Conservation (phyloP, 2,797 vertebrate genomes). For the Limnodromus scolopaceus region DNA sequence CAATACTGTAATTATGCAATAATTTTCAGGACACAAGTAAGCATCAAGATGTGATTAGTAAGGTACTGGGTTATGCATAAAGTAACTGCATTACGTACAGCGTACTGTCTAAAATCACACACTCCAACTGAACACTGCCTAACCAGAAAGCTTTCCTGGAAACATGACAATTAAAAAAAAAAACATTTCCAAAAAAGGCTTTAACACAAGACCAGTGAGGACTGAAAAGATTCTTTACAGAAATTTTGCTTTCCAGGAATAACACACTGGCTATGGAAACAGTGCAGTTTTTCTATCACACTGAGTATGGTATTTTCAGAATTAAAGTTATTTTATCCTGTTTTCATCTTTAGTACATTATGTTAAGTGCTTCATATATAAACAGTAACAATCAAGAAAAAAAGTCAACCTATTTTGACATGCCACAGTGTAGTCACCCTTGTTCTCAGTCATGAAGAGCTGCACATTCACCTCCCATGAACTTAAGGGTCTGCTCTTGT, state of each 20-base stretch:
- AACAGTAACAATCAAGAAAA: not conserved
- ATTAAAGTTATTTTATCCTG: not conserved
- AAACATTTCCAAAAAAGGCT: not conserved
- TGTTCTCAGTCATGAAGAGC: not conserved
- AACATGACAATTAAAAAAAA: not conserved
- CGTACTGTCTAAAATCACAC: not conserved
- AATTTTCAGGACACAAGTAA: not conserved
- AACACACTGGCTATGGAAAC: not conserved
- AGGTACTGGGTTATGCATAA: not conserved
- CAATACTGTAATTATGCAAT: not conserved
- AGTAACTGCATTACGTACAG: not conserved
- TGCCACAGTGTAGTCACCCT: not conserved
- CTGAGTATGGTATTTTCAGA: not conserved
- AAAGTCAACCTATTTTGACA: not conserved
- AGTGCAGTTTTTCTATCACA: not conserved
- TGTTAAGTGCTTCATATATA: not conserved
- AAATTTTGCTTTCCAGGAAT: not conserved
- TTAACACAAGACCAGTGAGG: not conserved
- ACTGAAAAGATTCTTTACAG: not conserved
- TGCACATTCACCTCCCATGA: not conserved
- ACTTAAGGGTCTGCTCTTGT: not conserved
- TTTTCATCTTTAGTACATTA: not conserved
- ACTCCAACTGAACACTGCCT: not conserved
- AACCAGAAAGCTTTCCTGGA: not conserved
- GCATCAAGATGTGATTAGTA: not conserved